Evolutionary conservation across 2,113 vertebrate genomes (phyloP).

Genomic region (Periophthalmus modestus): DNA sequence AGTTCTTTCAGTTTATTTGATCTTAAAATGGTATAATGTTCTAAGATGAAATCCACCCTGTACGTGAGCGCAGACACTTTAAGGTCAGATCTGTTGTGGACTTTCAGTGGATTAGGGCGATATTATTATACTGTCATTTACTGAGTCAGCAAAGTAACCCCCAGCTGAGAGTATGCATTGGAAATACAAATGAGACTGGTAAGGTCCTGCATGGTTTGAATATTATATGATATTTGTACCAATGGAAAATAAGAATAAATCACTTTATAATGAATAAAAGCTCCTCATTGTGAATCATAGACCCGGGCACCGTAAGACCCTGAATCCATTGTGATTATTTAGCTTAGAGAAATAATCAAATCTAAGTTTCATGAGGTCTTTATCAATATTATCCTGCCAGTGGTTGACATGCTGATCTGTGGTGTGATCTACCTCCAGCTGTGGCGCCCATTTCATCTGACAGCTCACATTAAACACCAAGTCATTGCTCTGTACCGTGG

Average conservation of each 20-base stretch:
- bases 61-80: conserved; percentile 12
- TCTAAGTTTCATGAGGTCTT: conserved; percentile 56
- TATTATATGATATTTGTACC: conserved; percentile 27
- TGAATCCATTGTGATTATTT: conserved; percentile 37
- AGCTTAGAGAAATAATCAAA: conserved; percentile 43
- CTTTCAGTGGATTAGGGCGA: conserved; percentile 53
- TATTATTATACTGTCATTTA: conserved; percentile 45
- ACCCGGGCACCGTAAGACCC: conserved; percentile 18
- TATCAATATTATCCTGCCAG: conserved; percentile 52
- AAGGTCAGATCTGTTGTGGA: conserved; percentile 34
- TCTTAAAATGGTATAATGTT: background rate
- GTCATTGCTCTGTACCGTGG: conserved; percentile 94
- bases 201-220: conserved; percentile 21
- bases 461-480: conserved; percentile 87
- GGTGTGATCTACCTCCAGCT: conserved; percentile 67
- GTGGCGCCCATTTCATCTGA: conserved; percentile 68
- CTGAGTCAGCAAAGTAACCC: conserved; percentile 57
- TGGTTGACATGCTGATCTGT: conserved; percentile 62
- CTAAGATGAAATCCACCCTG: conserved; percentile 8
- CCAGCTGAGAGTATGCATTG: conserved; percentile 53
- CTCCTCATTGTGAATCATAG: conserved; percentile 33
- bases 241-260: conserved; percentile 36
- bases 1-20: background rate
- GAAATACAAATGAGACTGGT: conserved; percentile 61
- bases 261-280: conserved; percentile 37